phyloP scores from a whole-genome alignment of 2,113 vertebrate species.

The Anoplopoma fimbria region DNA sequence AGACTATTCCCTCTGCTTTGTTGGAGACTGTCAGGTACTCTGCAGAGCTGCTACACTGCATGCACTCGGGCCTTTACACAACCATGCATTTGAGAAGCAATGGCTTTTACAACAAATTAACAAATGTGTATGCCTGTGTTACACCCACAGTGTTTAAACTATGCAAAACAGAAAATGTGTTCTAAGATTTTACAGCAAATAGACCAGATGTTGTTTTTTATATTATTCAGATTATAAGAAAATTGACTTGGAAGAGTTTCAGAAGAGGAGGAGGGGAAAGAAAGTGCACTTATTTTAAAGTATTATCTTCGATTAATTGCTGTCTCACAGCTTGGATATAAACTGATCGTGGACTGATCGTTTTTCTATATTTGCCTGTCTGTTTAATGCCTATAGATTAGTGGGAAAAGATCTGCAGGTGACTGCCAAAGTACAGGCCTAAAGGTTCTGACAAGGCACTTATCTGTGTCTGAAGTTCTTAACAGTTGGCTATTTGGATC shows the following conservation, averaged over 20 bases:
- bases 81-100: background rate
- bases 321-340: background rate
- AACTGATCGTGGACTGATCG: background rate
- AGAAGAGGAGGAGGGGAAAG: background rate
- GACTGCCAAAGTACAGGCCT: constrained; percentile 11
- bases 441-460: background rate
- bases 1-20: too few species aligned
- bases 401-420: constrained; percentile 3
- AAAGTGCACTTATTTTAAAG: background rate
- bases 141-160: constrained; percentile 8
- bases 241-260: background rate
- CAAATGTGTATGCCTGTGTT: background rate
- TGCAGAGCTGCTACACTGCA: too few species aligned
- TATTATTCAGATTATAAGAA: constrained; percentile 23
- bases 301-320: background rate
- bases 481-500: background rate
- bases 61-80: background rate
- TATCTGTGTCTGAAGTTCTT: background rate
- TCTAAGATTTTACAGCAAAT: background rate
- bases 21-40: too few species aligned
- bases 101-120: background rate
- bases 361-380: background rate
- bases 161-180: background rate
- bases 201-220: constrained; percentile 35
- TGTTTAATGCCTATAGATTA: background rate